phyloP scores from a whole-genome alignment of 2,888 invertebrate species.

The Galerucella calmariensis region DNA sequence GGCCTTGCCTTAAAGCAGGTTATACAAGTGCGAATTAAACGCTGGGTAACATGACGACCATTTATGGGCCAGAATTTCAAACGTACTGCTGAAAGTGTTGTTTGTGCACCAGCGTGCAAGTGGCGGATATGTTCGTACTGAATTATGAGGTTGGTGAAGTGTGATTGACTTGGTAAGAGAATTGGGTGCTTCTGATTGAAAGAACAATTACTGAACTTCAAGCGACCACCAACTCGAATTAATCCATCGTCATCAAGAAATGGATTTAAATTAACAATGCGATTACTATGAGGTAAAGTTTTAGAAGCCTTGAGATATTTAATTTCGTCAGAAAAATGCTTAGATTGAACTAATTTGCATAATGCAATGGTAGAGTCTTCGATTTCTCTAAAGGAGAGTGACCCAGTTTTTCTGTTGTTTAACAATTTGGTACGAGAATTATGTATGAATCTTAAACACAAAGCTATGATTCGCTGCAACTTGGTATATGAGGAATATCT shows the following conservation, averaged over 20 bases:
- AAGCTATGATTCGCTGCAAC: slow-evolving; percentile 22
- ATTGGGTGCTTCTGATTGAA: slow-evolving; percentile 11
- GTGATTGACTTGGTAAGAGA: no score
- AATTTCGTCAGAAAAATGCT: not conserved
- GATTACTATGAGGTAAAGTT: not conserved
- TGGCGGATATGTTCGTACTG: no score
- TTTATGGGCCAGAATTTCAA: no score
- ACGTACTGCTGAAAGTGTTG: no score
- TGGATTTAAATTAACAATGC: not conserved
- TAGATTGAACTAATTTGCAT: not conserved
- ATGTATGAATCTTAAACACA: slow-evolving; percentile 24
- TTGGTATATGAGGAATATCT: no score
- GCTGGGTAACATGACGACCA: slow-evolving; percentile 17
- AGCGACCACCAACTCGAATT: slow-evolving; percentile 14
- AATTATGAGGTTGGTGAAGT: no score
- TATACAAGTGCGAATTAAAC: not conserved
- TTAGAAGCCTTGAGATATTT: not conserved
- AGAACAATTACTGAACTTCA: not conserved
- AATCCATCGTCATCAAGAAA: slow-evolving; percentile 3
- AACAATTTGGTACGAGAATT: no score
- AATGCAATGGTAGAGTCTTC: not conserved
- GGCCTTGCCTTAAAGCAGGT: not conserved
- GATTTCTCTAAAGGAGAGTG: not conserved
- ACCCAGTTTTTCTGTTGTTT: no score
- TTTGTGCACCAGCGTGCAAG: no score